Evolutionary conservation across 2,113 vertebrate genomes (phyloP).

Genomic region (Syrmaticus mikado): DNA sequence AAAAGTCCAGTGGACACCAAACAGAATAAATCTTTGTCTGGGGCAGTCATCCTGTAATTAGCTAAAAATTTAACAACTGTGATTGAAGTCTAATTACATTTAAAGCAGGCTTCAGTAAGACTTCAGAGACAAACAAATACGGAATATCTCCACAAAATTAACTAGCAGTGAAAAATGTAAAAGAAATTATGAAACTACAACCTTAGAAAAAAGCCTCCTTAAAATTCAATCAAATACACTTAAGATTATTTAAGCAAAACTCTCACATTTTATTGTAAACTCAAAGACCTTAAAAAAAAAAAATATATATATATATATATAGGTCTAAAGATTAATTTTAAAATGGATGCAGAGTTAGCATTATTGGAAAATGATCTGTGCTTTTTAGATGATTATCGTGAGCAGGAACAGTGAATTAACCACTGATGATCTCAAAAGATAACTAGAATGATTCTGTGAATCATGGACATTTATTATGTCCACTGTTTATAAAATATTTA

Average conservation of each 20-base stretch:
- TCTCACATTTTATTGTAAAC: neutral
- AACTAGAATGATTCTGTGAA: neutral
- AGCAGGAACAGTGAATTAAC: neutral
- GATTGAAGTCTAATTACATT: neutral
- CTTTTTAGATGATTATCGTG: neutral
- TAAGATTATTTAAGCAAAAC: neutral
- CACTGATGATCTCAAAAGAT: neutral
- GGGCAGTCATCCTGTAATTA: neutral
- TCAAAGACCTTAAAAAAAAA: neutral
- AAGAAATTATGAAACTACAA: slow-evolving; percentile 44
- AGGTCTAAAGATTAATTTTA: neutral
- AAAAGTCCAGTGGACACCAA: neutral
- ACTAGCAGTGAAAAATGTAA: slow-evolving; percentile 15
- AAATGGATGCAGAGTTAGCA: neutral
- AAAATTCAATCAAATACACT: slow-evolving; percentile 13
- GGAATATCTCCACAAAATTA: neutral
- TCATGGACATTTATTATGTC: neutral
- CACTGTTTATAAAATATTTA: neutral
- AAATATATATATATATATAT: neutral
- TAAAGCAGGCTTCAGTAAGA: slow-evolving; percentile 11
- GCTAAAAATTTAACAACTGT: neutral
- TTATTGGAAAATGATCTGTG: neutral
- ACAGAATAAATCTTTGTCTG: neutral
- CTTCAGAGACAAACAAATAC: slow-evolving; percentile 15
- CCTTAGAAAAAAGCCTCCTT: slow-evolving; percentile 7